Evolutionary conservation across 2,797 vertebrate species (phyloP), one percentile per base, ranked within the genome.

Genomic region (Phaenicophaeus curvirostris): DNA sequence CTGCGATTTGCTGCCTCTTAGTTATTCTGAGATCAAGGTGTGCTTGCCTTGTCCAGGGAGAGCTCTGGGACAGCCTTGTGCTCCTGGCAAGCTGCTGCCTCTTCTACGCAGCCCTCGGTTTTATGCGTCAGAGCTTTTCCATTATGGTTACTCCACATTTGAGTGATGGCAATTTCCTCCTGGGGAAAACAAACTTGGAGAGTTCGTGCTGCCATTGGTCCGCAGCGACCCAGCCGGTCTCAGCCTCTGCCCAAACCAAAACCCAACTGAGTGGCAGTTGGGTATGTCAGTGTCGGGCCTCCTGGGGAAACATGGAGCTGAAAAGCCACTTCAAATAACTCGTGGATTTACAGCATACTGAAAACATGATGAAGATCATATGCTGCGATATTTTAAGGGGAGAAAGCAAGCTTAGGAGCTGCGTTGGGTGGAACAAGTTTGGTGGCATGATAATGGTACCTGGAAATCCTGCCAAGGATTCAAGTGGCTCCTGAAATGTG

Each of bases 221-320:
- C 0, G 0, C 28, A 16, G 37, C 2, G 4, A 61, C 51, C 15
- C 3, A 58, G 27, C 54, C 0, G 0, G 39, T 79, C n/a, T 58
- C 21, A 11, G 18, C 54, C 63, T 35, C 25, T 68, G 19, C 76
- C 53, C 35, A 28, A 73, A 48, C 11, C 59, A n/a, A 76, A 50
- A 53, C 51, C 25, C 39, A 27, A 5, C 5, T 33, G 79, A 58
- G 17, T 51, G 67, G 55, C 79, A 46, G 6, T 11, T 39, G 54
- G 28, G 20, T 57, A 28, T 37, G 76, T 79, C 54, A 19, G 76
- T 76, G 59, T 85, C 51, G 59, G 76, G 33, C 65, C 44, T 75
- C 74, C 63, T 44, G 41, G 48, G 71, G 81, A 78, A 93, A 82
- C 83, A 42, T 1, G 0, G 1, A 67, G 71, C 74, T 86, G 57